These are phyloP conservation scores for Leucozona laternaria DNA, from an alignment of 2,888 invertebrate species.

Conservation along the genomic window DNA sequence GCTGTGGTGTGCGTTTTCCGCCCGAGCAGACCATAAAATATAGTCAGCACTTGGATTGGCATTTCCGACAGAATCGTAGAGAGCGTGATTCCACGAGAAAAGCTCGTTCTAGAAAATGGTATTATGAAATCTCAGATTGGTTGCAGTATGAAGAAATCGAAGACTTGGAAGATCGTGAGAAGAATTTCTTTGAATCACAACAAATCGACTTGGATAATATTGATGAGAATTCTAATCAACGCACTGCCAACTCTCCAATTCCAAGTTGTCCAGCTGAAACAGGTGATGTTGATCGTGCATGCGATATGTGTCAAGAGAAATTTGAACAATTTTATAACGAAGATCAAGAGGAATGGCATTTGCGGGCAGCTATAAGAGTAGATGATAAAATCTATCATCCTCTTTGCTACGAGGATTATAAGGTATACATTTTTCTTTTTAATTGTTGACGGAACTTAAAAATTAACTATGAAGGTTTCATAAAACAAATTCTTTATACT, in stretches of 20 bases:
- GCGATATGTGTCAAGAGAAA: conserved; percentile 95
- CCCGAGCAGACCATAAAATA: conserved; percentile 95
- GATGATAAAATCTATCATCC: conserved; percentile 94
- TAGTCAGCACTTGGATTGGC: conserved; percentile 99
- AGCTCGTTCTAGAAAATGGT: conserved; percentile 94
- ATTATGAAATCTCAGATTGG: conserved; percentile 95
- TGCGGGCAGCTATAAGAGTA: conserved; percentile 91
- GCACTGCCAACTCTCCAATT: conserved; percentile 85
- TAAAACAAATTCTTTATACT: too few relatives aligned
- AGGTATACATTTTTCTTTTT: conserved; percentile 84
- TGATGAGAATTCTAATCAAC: conserved; percentile 85
- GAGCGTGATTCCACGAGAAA: conserved; percentile 94
- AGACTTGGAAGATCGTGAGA: conserved; percentile 94
- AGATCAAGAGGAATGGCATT: conserved; percentile 98
- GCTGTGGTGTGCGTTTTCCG: conserved; percentile 97
- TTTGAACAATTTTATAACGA: conserved; percentile 98
- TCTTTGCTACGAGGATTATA: conserved; percentile 93
- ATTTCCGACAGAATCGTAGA: conserved; percentile 96
- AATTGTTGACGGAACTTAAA: not conserved
- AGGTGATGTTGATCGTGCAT: conserved; percentile 88
- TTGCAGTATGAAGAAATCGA: conserved; percentile 97
- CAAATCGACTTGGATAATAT: conserved; percentile 85
- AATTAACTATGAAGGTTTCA: too few relatives aligned
- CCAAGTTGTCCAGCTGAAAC: conserved; percentile 89
- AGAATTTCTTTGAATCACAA: conserved; percentile 94